Evolutionary conservation across 37 sponge, comb jelly and placozoan species (phyloP).

Genomic region (Cliona cf. orientalis): DNA sequence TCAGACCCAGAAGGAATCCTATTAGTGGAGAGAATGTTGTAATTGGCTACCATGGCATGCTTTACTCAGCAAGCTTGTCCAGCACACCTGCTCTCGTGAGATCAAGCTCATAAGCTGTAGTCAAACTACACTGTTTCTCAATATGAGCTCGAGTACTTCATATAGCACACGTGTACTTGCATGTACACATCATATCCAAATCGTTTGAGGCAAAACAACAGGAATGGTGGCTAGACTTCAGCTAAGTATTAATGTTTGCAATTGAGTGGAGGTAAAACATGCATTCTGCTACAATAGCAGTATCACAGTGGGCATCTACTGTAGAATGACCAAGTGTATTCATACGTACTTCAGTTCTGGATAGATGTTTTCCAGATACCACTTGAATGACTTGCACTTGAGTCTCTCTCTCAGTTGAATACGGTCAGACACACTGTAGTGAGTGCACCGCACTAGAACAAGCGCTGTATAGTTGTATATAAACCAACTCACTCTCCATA

Average conservation of each 20-base stretch:
- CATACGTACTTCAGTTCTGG: slow-evolving; percentile 78
- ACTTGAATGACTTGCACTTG: slow-evolving; percentile 85
- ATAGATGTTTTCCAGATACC: slow-evolving; percentile 92
- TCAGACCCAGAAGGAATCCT: slow-evolving; percentile 65
- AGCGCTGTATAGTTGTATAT: background rate
- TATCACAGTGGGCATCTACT: too few species aligned
- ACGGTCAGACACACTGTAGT: slow-evolving; percentile 57
- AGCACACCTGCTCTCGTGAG: background rate
- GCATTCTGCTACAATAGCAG: too few species aligned
- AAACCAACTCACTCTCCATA: slow-evolving; percentile 44
- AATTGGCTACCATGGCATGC: background rate
- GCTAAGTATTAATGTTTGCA: too few species aligned
- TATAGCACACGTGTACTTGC: too few species aligned
- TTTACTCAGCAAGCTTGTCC: background rate
- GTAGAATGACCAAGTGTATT: background rate
- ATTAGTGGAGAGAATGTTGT: too few species aligned
- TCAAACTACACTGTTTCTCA: too few species aligned
- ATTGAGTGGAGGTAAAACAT: too few species aligned
- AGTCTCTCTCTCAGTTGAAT: slow-evolving; percentile 66
- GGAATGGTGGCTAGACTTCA: too few species aligned
- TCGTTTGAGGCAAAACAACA: too few species aligned
- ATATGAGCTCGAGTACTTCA: too few species aligned
- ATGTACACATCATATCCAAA: too few species aligned
- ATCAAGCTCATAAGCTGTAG: background rate
- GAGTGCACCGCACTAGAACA: background rate